Conservation (phyloP, 1,140 invertebrate species). For the Pseudomyrmex sp. region DNA sequence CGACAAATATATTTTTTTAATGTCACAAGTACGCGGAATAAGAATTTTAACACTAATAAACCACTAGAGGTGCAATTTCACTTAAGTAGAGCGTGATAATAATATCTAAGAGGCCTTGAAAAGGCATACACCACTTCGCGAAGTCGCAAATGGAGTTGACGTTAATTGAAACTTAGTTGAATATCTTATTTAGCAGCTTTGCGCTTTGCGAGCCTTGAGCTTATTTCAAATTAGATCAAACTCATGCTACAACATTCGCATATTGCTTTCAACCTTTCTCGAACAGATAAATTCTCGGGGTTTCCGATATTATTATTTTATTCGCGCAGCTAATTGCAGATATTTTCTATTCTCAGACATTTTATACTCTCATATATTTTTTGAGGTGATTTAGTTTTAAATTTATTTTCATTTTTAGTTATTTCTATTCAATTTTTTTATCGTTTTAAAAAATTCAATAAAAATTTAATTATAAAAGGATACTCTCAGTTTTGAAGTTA, state of each 20-base stretch:
- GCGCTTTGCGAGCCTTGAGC: constrained; percentile 46
- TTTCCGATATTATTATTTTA: too few species aligned
- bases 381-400: too few species aligned
- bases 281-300: background rate
- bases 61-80: background rate
- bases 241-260: background rate
- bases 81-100: constrained; percentile 47
- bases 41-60: constrained; percentile 1
- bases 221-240: constrained; percentile 11
- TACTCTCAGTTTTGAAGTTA: background rate
- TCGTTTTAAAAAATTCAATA: background rate
- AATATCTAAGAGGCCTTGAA: constrained; percentile 42
- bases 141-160: constrained; percentile 24
- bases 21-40: background rate
- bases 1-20: background rate
- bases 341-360: too few species aligned
- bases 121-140: background rate
- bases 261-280: too few species aligned
- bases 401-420: too few species aligned
- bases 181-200: constrained; percentile 24
- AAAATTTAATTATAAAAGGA: constrained; percentile 4
- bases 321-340: too few species aligned
- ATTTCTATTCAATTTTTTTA: background rate
- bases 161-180: constrained; percentile 56
- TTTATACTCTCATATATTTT: too few species aligned